phyloP scores from a whole-genome alignment of 2,888 invertebrate genomes.

The Heliconius ismenius region DNA sequence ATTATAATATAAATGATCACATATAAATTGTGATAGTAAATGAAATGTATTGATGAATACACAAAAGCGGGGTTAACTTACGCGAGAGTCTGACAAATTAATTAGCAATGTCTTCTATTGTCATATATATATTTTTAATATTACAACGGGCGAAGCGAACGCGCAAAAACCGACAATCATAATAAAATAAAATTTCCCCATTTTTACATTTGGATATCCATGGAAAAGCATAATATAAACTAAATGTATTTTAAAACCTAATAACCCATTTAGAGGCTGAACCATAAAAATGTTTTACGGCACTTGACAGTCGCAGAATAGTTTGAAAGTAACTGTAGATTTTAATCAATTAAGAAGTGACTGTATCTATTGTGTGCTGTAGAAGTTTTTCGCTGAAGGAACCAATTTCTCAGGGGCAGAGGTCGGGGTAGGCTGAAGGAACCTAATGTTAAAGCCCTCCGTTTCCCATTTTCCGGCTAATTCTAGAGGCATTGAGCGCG shows the following conservation, averaged over 20 bases:
- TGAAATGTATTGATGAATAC: background rate
- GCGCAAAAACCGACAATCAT: background rate
- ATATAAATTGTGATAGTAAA: background rate
- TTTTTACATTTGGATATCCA: background rate
- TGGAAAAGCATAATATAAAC: background rate
- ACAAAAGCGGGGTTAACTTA: background rate
- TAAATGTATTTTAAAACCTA: conserved; percentile 6
- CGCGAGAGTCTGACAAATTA: background rate
- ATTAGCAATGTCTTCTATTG: too few relatives aligned
- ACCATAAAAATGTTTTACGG: conserved; percentile 13
- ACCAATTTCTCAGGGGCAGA: too few relatives aligned
- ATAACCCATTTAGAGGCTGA: conserved; percentile 1
- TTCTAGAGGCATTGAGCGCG: too few relatives aligned
- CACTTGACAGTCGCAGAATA: conserved; percentile 14
- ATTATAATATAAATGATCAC: background rate
- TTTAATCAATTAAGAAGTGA: background rate
- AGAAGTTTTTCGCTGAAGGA: too few relatives aligned
- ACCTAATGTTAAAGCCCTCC: too few relatives aligned
- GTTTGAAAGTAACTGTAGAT: background rate
- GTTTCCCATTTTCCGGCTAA: too few relatives aligned
- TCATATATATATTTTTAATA: too few relatives aligned
- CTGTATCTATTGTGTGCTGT: background rate
- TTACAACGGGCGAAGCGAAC: background rate
- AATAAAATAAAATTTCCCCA: background rate
- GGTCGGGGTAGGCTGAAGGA: too few relatives aligned